Percentiles rank a stretch among this genome's conserved stretches.
Evolutionary conservation across 2,888 invertebrate genomes (phyloP).

Genomic region (Noctua comes): DNA sequence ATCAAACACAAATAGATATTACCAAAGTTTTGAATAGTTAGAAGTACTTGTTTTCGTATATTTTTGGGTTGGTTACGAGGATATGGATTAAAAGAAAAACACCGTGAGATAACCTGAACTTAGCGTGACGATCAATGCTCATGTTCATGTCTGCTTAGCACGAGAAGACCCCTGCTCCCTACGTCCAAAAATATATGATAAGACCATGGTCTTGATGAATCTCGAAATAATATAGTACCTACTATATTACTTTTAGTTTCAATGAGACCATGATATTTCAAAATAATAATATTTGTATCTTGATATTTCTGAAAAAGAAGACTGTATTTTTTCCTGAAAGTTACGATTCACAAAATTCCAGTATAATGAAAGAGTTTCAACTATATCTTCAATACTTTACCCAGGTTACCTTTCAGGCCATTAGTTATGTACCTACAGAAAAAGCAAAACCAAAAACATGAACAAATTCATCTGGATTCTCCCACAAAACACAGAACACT

Average conservation of each 20-base stretch:
- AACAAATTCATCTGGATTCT: slow-evolving; percentile 6
- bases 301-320: too few relatives aligned
- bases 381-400: not conserved
- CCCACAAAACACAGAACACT: slow-evolving; percentile 3
- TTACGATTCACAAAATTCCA: not conserved
- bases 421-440: not conserved
- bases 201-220: not conserved
- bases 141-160: not conserved
- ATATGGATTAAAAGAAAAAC: not conserved
- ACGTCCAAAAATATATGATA: not conserved
- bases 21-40: slow-evolving; percentile 24
- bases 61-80: not conserved
- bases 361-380: not conserved
- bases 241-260: too few relatives aligned
- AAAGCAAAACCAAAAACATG: not conserved
- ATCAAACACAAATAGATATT: slow-evolving; percentile 38
- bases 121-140: not conserved
- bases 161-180: not conserved
- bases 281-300: not conserved
- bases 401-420: not conserved
- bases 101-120: not conserved
- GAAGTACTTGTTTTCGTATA: not conserved
- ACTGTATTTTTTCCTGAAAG: not conserved
- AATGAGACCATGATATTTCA: not conserved
- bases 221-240: not conserved